Evolutionary conservation across 23 tunicate genomes (phyloP), one percentile per base, ranked within the genome.

Genomic region (Pegea sp.): DNA sequence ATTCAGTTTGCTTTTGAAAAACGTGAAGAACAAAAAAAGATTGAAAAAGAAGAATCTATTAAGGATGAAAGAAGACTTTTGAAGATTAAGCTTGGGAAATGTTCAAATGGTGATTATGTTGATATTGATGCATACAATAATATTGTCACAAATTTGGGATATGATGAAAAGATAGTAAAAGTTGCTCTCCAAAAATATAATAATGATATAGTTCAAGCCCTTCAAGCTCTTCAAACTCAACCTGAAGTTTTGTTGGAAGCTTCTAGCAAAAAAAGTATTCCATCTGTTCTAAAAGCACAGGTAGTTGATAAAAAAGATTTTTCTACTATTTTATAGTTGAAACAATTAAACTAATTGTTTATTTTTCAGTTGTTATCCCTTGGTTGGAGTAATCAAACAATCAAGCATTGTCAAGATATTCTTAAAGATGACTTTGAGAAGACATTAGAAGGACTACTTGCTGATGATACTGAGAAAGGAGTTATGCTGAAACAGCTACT

Each of bases 121-220:
- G 52, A 79, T 49, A 46, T 79, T 53, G 78, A 71, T 24, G 24
- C 68, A 22, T 71, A 64, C 59, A 65, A 79, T 6, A 46, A 59
- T 16, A 62, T 79, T 67, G 73, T 70, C 29, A 50, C 44, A 25
- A 54, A 64, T 11, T 44, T 79, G 44, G 78, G 78, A 13, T 79
- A 64, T 64, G 78, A 70, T 30, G 27, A 60, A 3, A 27, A 16
- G 3, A 34, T 70, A 44, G 72, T 65, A 26, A 57, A 52, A 0
- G 93, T 59, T 53, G 73, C 93, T 5, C 69, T 79, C 2, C 65
- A 71, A 44, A 65, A 64, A 28, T 5, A 67, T 43, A 71, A 79
- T 68, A 79, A 79, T 46, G 53, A 54, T 61, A 19, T 79, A 20
- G 53, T 30, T 29, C 44, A 53, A 11, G 93, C 93, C 4, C 60